Conservation (phyloP, 2,113 vertebrate species). For the Pica pica region DNA sequence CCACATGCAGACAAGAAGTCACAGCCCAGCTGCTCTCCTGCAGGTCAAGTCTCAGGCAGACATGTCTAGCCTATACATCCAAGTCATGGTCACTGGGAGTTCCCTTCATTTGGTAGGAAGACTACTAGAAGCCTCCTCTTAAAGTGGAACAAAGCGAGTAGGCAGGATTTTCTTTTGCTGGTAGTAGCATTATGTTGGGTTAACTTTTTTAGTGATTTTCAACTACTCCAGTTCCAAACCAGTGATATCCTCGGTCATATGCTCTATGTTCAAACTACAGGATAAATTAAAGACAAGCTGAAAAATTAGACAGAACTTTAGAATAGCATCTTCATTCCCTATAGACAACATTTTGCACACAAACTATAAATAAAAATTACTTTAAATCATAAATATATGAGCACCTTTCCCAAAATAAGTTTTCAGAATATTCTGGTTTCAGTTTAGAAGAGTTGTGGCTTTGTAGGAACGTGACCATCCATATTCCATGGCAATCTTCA, state of each 20-base stretch:
- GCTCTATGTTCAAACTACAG: neutral
- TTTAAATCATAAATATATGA: neutral
- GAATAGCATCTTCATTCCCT: neutral
- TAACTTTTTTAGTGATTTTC: neutral
- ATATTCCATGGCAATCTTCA: neutral
- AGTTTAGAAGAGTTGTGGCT: neutral
- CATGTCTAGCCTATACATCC: no score
- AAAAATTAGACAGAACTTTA: neutral
- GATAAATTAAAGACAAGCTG: neutral
- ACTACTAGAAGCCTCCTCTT: neutral
- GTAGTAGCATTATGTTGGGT: neutral
- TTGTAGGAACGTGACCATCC: constrained; percentile 17
- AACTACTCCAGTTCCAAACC: neutral
- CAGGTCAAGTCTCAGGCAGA: neutral
- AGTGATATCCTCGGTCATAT: neutral
- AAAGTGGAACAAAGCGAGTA: neutral
- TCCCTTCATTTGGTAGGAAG: neutral
- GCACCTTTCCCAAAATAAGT: constrained; percentile 11
- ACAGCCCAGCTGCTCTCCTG: neutral
- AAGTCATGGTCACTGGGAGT: neutral
- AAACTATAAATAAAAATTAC: neutral
- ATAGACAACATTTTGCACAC: neutral
- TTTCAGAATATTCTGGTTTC: neutral
- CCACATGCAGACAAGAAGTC: neutral
- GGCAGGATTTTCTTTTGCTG: neutral